Conservation (phyloP, 1,140 invertebrate species). For the Harlomillsia oculata region DNA sequence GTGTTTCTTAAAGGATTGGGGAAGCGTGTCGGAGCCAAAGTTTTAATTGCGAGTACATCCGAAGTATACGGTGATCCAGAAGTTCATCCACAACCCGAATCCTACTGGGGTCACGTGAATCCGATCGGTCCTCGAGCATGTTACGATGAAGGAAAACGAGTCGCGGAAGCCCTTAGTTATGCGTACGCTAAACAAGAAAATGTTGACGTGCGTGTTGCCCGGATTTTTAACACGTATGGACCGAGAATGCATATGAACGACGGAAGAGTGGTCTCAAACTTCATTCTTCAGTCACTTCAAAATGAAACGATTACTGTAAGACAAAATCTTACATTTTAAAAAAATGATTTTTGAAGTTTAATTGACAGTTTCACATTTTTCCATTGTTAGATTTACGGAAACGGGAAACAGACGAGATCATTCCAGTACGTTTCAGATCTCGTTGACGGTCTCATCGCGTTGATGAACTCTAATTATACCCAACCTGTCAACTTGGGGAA, state of each 20-base stretch:
- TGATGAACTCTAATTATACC: slow-evolving; percentile 93
- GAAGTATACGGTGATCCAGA: slow-evolving; percentile 98
- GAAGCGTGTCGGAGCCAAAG: slow-evolving; percentile 82
- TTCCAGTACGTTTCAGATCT: slow-evolving; percentile 98
- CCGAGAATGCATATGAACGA: slow-evolving; percentile 99
- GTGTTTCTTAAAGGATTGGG: slow-evolving; percentile 60
- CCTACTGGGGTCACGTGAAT: slow-evolving; percentile 99
- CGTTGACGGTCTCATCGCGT: slow-evolving; percentile 80
- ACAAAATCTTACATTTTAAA: slow-evolving; percentile 14
- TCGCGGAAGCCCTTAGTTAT: slow-evolving; percentile 92
- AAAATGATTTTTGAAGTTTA: not conserved
- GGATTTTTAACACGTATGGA: slow-evolving; percentile 99
- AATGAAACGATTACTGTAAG: slow-evolving; percentile 87
- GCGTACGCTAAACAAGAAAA: slow-evolving; percentile 96
- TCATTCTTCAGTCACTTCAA: slow-evolving; percentile 91
- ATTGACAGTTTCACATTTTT: not conserved
- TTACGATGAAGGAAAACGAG: slow-evolving; percentile 97
- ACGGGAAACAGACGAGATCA: slow-evolving; percentile 90
- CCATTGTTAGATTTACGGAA: slow-evolving; percentile 86
- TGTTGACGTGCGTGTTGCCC: slow-evolving; percentile 84
- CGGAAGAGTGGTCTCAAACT: slow-evolving; percentile 96
- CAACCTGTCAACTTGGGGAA: slow-evolving; percentile 94
- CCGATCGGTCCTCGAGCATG: slow-evolving; percentile 89
- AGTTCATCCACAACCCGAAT: slow-evolving; percentile 87
- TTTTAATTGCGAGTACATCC: slow-evolving; percentile 94